Evolutionary conservation across 2,797 vertebrate species (phyloP).

Genomic region (Chlorospingus semifuscus): DNA sequence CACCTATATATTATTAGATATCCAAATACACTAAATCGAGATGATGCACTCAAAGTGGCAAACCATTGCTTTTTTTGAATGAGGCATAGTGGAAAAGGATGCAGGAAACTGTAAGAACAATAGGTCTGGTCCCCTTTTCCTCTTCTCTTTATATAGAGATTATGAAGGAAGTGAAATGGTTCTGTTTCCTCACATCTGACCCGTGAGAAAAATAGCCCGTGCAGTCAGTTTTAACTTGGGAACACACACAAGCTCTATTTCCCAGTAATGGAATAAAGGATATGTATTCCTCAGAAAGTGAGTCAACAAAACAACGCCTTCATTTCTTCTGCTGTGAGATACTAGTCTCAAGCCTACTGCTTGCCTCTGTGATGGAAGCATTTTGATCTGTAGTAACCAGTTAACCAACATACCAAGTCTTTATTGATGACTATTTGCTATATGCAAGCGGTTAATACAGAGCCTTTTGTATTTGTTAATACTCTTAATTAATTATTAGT

Average conservation of each 20-base stretch:
- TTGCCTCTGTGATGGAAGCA: neutral
- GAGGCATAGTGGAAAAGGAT: conserved; percentile 1
- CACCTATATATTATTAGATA: neutral
- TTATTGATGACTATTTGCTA: neutral
- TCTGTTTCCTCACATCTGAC: conserved; percentile 65
- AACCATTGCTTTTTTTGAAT: neutral
- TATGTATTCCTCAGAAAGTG: conserved; percentile 16
- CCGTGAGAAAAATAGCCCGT: conserved; percentile 44
- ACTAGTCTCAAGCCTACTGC: neutral
- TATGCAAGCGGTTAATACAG: neutral
- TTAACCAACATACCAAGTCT: neutral
- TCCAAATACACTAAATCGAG: neutral
- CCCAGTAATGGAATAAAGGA: conserved; percentile 22
- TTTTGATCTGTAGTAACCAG: neutral
- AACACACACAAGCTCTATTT: conserved; percentile 1
- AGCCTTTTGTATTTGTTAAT: neutral
- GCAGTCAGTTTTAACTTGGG: conserved; percentile 44
- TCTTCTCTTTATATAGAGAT: conserved; percentile 42
- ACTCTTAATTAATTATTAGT: neutral
- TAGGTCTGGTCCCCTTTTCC: conserved; percentile 48
- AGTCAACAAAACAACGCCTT: neutral
- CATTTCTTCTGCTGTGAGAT: neutral
- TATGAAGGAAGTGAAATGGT: conserved; percentile 49
- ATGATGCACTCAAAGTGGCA: neutral
- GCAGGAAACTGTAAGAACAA: conserved; percentile 59